Conservation (phyloP, 2,113 vertebrate genomes). For the Ginglymostoma cirratum region DNA sequence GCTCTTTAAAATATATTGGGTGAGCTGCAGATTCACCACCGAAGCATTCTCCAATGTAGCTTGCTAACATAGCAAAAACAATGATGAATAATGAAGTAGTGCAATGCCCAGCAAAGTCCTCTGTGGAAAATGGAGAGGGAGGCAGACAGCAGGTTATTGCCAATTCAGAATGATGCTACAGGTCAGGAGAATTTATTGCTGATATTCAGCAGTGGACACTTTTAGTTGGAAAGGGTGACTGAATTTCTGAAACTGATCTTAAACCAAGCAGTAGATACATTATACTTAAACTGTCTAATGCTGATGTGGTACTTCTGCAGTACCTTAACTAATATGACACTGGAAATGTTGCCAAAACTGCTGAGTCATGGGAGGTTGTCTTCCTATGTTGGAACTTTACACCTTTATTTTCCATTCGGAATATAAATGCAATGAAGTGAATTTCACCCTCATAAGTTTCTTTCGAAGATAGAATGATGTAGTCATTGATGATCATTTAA, state of each 20-base stretch:
- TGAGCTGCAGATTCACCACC: not conserved
- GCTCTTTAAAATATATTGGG: not conserved
- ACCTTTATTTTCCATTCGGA: not conserved
- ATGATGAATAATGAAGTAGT: not conserved
- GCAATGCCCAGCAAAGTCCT: not conserved
- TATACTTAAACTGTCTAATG: not conserved
- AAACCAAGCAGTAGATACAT: not conserved
- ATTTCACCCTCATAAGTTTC: not conserved
- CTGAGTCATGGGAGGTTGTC: not conserved
- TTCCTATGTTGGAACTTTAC: not conserved
- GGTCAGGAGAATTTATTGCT: not conserved
- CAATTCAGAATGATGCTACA: not conserved
- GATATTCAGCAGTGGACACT: not conserved
- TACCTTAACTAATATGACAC: not conserved
- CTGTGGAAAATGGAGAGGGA: not conserved
- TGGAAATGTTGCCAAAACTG: not conserved
- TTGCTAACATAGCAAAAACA: not conserved
- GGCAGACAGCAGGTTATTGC: too few species aligned
- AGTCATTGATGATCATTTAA: not conserved
- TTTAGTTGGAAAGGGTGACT: not conserved
- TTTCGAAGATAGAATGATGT: not conserved
- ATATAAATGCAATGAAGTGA: not conserved
- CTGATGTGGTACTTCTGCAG: not conserved
- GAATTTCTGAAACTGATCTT: not conserved
- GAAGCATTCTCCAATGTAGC: not conserved